phyloP scores from a whole-genome alignment of 2,797 vertebrate species.

The Poeciliopsis presidionis region DNA sequence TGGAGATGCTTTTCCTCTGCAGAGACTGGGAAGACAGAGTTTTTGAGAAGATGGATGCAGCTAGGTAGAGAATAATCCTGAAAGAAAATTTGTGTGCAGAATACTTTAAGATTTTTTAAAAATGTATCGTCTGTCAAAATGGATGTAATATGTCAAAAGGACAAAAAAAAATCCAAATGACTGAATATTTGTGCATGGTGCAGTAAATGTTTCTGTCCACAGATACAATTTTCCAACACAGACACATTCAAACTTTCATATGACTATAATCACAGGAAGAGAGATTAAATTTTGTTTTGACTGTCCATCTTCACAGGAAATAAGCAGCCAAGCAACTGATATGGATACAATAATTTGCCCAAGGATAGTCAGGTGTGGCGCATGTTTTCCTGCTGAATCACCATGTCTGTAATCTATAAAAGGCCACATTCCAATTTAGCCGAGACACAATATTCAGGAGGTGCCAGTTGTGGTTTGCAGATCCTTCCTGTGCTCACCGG shows the following conservation, averaged over 20 bases:
- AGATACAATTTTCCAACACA: slow-evolving; percentile 30
- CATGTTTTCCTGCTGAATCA: slow-evolving; percentile 36
- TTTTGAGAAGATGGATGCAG: not conserved
- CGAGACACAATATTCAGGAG: slow-evolving; percentile 29
- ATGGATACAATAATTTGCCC: slow-evolving; percentile 31
- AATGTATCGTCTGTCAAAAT: not conserved
- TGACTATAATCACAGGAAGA: not conserved
- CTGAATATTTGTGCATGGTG: not conserved
- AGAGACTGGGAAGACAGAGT: not conserved
- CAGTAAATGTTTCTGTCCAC: not conserved
- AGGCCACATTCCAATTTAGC: slow-evolving; percentile 30
- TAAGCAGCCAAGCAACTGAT: slow-evolving; percentile 12
- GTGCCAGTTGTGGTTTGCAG: slow-evolving; percentile 25
- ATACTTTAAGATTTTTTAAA: not conserved
- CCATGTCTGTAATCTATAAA: slow-evolving; percentile 23
- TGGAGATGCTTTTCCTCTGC: not conserved
- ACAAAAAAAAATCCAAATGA: not conserved
- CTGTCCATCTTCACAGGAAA: not conserved
- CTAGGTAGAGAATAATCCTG: not conserved
- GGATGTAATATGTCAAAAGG: not conserved
- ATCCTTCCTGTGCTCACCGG: slow-evolving; percentile 15
- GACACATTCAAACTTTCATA: slow-evolving; percentile 32
- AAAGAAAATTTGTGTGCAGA: not conserved
- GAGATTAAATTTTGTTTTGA: slow-evolving; percentile 26
- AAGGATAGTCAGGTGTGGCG: slow-evolving; percentile 31